Conservation (phyloP, 1,140 invertebrate species). For the Calliphora vicina region DNA sequence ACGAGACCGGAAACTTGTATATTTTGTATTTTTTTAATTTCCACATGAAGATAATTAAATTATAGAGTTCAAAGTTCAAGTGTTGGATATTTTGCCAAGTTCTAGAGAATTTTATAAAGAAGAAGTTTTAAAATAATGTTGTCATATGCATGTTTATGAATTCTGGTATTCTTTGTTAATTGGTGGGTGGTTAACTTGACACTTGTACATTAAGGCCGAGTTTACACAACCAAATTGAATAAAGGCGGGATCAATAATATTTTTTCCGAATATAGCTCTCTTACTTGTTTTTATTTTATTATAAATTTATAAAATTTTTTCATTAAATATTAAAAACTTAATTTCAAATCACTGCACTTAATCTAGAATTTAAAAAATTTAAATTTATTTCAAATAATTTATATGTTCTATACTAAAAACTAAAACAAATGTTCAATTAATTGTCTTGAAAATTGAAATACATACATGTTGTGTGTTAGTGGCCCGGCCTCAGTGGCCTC, state of each 20-base stretch:
- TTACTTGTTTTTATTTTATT: too few relatives aligned
- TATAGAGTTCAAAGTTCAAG: too few relatives aligned
- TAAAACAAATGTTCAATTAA: constrained; percentile 6
- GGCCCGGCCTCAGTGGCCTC: not conserved
- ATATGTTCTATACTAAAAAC: not conserved
- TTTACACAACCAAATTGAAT: too few relatives aligned
- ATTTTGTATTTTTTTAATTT: not conserved
- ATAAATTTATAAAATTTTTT: not conserved
- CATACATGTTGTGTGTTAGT: not conserved
- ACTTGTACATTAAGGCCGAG: too few relatives aligned
- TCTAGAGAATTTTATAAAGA: too few relatives aligned
- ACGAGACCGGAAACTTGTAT: not conserved
- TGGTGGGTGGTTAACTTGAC: too few relatives aligned
- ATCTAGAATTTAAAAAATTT: not conserved
- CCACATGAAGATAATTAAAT: not conserved
- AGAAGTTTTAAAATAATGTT: too few relatives aligned
- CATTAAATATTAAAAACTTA: not conserved
- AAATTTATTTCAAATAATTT: not conserved
- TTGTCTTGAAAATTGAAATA: not conserved
- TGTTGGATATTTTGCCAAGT: too few relatives aligned
- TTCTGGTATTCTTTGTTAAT: too few relatives aligned
- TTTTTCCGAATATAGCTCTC: too few relatives aligned
- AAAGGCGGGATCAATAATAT: too few relatives aligned
- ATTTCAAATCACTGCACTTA: not conserved
- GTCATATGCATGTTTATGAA: too few relatives aligned